phyloP scores from a whole-genome alignment of 2,797 vertebrate species.

The Brotogeris chrysoptera region DNA sequence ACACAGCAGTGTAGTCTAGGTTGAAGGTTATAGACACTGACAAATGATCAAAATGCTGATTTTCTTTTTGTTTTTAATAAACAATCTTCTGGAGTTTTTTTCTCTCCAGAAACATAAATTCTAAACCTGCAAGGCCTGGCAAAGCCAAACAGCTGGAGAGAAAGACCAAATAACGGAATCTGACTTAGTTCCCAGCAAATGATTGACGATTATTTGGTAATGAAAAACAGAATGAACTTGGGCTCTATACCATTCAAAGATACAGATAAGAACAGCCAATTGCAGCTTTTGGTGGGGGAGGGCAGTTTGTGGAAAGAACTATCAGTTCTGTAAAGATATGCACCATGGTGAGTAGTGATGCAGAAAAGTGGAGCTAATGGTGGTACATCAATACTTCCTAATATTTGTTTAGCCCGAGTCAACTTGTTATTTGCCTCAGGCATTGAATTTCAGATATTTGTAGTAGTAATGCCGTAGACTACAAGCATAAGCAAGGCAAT shows the following conservation, averaged over 20 bases:
- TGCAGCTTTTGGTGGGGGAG: background rate
- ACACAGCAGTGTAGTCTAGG: constrained; percentile 30
- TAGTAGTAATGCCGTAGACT: background rate
- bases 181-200: background rate
- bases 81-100: background rate
- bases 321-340: background rate
- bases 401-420: background rate
- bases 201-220: background rate
- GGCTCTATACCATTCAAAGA: background rate
- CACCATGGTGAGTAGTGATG: background rate
- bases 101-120: background rate
- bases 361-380: background rate
- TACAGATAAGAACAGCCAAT: background rate
- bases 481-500: background rate
- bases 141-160: background rate
- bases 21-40: constrained; percentile 17
- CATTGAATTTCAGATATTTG: background rate
- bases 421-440: background rate
- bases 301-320: background rate
- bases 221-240: background rate
- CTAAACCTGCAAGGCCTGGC: background rate
- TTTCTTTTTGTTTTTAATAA: constrained; percentile 28
- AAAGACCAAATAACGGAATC: background rate
- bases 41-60: constrained; percentile 10
- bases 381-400: background rate